phyloP scores from a whole-genome alignment of 1,140 invertebrate genomes.

The Drosophila jambulina region DNA sequence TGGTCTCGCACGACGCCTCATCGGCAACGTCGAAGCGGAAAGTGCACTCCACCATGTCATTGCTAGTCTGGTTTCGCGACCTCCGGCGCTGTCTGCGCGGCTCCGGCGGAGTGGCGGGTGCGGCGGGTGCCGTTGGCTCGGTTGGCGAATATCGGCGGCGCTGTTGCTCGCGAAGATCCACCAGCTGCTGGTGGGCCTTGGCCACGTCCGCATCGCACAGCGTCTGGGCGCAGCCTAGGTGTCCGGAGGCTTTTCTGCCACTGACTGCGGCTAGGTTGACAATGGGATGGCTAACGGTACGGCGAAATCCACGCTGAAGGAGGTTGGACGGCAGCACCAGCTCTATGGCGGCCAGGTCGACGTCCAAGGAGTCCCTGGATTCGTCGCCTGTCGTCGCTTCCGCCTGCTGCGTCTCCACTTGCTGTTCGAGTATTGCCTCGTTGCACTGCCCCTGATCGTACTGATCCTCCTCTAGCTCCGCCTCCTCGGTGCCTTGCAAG shows the following conservation, averaged over 20 bases:
- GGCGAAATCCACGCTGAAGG: constrained; percentile 1
- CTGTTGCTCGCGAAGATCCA: constrained; percentile 40
- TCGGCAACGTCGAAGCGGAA: constrained; percentile 15
- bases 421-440: neutral
- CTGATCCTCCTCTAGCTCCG: neutral
- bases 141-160: constrained; percentile 11
- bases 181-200: constrained; percentile 50
- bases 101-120: neutral
- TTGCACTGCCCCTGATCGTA: neutral
- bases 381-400: neutral
- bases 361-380: neutral
- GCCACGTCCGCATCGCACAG: constrained; percentile 43
- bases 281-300: constrained; percentile 9
- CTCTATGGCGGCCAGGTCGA: constrained; percentile 3
- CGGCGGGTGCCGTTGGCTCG: neutral
- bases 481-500: neutral
- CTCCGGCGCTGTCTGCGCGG: constrained; percentile 22
- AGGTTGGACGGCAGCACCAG: neutral
- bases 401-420: neutral
- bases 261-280: neutral
- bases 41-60: constrained; percentile 5
- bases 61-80: constrained; percentile 11
- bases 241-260: constrained; percentile 8
- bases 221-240: neutral
- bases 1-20: constrained; percentile 22